Base-by-base conservation (phyloP, 2,113 vertebrate species). In the Anseranas semipalmata region DNA sequence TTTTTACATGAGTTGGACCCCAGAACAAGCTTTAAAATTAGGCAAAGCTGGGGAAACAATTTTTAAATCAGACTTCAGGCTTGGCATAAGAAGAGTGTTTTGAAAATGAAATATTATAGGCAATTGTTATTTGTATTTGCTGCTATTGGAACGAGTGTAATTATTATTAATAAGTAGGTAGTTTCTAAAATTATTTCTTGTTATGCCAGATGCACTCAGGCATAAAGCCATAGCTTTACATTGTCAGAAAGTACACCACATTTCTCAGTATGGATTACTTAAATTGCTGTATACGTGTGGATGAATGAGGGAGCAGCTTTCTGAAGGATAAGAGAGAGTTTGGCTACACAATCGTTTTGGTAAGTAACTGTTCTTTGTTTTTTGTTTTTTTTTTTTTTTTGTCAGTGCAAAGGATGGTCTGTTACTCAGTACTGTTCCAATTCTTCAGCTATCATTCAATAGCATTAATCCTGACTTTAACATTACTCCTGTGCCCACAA, bases 141-240 rank as follows among this genome's bases (percentile, higher is more conserved):
- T 96, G 71, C 90, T 94, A 78, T 45, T 93, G 46, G 81, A 96
- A 9, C 24, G 37, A 97, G 66, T 92, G 7, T 81, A 97, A 92
- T 89, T 95, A 94, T 96, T 96, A 95, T 91, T 95, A 97, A 93
- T 90, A 97, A 94, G 74, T 81, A 91, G 73, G 74, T 96, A 95
- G 76, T 95, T 96, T 95, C 87, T 95, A 95, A 95, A 96, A 91
- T 92, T 93, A 95, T 96, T 96, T 92, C 95, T 95, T 5, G 10
- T 93, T 97, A 88, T 96, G 94, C 82, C 85, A 95, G 76, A 92
- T 70, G 58, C 74, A 95, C 41, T 84, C 3, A 2, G 79, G 70
- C 63, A 91, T 62, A 94, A 97, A 97, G 81, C 41, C 84, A 95
- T 73, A 87, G 53, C 74, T 97, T 90, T 87, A 83, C 48, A 73